phyloP scores from a whole-genome alignment of 2,888 invertebrate species.

The Sturmia bella region DNA sequence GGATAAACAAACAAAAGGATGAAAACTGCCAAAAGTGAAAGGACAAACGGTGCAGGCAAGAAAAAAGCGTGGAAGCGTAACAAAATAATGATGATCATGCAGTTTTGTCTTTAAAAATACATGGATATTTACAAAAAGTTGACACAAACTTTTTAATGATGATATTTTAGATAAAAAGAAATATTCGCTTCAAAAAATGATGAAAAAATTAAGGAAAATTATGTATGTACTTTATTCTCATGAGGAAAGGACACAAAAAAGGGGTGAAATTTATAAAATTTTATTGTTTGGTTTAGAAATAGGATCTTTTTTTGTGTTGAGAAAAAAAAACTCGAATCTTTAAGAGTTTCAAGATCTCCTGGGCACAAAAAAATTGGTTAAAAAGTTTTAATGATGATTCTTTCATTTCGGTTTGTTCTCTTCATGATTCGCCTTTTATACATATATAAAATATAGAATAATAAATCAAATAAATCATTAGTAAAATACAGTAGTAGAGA shows the following conservation, averaged over 20 bases:
- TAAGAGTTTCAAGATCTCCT: no score
- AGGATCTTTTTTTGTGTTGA: neutral
- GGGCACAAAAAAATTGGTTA: slow-evolving; percentile 2
- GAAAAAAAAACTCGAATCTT: neutral
- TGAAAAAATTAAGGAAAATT: slow-evolving; percentile 35
- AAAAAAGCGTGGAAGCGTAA: slow-evolving; percentile 52
- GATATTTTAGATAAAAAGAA: slow-evolving; percentile 5
- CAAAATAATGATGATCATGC: slow-evolving; percentile 52
- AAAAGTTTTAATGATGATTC: slow-evolving; percentile 42
- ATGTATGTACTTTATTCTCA: neutral
- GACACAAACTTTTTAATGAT: slow-evolving; percentile 34
- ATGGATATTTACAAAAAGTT: slow-evolving; percentile 24
- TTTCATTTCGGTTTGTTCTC: neutral
- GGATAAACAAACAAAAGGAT: slow-evolving; percentile 72
- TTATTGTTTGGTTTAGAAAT: slow-evolving; percentile 39
- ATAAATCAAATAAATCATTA: slow-evolving; percentile 62
- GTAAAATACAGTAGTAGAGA: slow-evolving; percentile 1
- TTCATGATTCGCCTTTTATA: slow-evolving; percentile 18
- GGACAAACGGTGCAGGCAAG: slow-evolving; percentile 23
- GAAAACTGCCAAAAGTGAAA: slow-evolving; percentile 42
- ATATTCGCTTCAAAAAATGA: slow-evolving; percentile 36
- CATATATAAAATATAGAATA: slow-evolving; percentile 24
- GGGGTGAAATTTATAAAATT: slow-evolving; percentile 23
- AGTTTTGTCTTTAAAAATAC: slow-evolving; percentile 4
- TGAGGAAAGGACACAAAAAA: slow-evolving; percentile 1